Evolutionary conservation across 1,140 invertebrate species (phyloP).

Genomic region (Sinella curviseta): DNA sequence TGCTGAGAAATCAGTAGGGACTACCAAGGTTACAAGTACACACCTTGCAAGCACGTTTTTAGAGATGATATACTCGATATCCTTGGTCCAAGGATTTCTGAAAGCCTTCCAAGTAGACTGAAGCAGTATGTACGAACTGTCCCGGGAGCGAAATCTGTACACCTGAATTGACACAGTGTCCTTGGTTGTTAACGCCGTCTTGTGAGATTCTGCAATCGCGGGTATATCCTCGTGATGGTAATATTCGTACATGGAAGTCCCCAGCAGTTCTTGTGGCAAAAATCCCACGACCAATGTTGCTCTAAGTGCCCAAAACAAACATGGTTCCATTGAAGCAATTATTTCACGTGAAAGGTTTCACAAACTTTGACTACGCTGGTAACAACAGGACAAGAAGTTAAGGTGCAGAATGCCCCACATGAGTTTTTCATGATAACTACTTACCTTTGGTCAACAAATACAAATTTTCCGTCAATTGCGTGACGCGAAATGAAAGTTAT

Average conservation of each 20-base stretch:
- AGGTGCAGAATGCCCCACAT: no score
- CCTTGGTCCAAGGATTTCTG: constrained; percentile 88
- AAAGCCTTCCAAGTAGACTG: constrained; percentile 85
- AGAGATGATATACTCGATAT: constrained; percentile 82
- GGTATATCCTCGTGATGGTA: constrained; percentile 81
- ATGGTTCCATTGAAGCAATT: neutral
- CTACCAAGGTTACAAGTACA: no score
- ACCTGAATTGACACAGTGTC: constrained; percentile 67
- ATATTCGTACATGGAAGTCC: constrained; percentile 91
- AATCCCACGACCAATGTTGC: constrained; percentile 85
- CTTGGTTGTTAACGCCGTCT: constrained; percentile 70
- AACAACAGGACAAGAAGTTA: no score
- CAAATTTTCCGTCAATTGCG: constrained; percentile 64
- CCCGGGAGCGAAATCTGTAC: constrained; percentile 73
- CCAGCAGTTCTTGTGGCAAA: constrained; percentile 86
- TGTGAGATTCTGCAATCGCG: constrained; percentile 78
- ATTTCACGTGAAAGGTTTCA: no score
- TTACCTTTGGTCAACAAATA: constrained; percentile 71
- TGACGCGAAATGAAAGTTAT: constrained; percentile 69
- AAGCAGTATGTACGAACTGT: constrained; percentile 69
- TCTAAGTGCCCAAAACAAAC: constrained; percentile 59
- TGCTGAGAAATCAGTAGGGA: no score
- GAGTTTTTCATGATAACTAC: neutral
- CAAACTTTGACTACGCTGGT: no score
- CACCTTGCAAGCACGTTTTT: constrained; percentile 65